Base-by-base conservation (phyloP, 2,113 vertebrate species). In the Morphnarchus princeps region DNA sequence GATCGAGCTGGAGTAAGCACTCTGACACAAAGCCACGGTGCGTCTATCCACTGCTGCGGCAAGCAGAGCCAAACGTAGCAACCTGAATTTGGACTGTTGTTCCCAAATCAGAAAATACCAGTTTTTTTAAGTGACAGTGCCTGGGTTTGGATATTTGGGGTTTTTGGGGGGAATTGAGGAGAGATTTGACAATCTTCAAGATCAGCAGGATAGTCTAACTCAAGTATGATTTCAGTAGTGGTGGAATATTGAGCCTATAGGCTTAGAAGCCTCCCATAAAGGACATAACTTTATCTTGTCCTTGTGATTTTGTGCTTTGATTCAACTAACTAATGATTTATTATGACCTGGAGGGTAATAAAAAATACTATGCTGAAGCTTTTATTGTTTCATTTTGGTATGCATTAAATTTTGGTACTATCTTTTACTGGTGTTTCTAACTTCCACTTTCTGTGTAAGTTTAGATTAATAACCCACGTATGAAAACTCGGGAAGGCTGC, bases 321-420 rank as follows among this genome's bases (percentile, higher is more conserved):
- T 92, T 94, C 82, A 25, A 78, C 87, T 40, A 80, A 57, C 84
- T 89, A 94, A 90, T 95, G 82, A 97, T 94, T 94, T 97, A 94
- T 88, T 73, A 63, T 29, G 78, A 93, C 84, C 67, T 81, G 59
- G 78, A 89, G 90, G 71, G 79, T 50, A 78, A 95, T 97, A 97
- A 95, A 96, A 91, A 78, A 58, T 10, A 29, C 71, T 45, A 0
- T 67, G 74, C 87, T 88, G 93, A 96, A 86, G 78, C 36, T 97
- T 97, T 96, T 95, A 95, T 85, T 85, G 87, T 95, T 97, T 95
- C 78, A 80, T 95, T 95, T 95, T 87, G 89, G 58, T 93, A 91
- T 4, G 3, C 87, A 77, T 94, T 95, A 86, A 94, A 95, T 97
- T 95, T 94, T 88, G 93, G 78, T 93, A 34, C 71, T 80, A 3